Conservation (phyloP, 1,140 invertebrate species). For the Ooceraea biroi region DNA sequence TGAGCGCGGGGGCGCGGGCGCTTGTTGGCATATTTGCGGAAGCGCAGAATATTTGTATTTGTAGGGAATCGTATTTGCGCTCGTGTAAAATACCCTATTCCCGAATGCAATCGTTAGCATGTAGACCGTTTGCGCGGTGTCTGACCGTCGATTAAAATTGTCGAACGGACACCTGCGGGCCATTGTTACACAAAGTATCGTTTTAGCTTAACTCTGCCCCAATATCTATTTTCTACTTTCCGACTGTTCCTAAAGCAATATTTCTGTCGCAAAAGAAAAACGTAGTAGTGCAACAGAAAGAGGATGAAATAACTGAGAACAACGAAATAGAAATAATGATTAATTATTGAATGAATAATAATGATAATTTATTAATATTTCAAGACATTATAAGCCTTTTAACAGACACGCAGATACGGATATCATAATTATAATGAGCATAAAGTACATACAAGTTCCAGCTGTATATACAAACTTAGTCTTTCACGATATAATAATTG, state of each 20-base stretch:
- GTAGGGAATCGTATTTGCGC: slow-evolving; percentile 38
- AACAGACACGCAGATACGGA: background rate
- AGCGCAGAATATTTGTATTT: slow-evolving; percentile 51
- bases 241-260: background rate
- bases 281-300: background rate
- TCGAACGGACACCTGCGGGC: slow-evolving; percentile 1
- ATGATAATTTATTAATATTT: no score
- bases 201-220: background rate
- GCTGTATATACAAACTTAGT: background rate
- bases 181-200: background rate
- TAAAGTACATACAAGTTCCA: background rate
- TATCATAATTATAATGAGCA: background rate
- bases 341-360: no score
- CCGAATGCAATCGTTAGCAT: slow-evolving; percentile 35
- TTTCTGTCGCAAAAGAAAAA: background rate
- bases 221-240: background rate
- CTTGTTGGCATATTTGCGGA: slow-evolving; percentile 55
- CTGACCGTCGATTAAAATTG: slow-evolving; percentile 35
- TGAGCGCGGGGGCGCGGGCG: background rate
- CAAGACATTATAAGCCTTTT: no score
- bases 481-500: no score
- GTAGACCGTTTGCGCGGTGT: slow-evolving; percentile 20
- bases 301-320: no score
- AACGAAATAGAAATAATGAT: no score
- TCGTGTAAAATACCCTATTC: slow-evolving; percentile 26